Conservation (phyloP, 2,888 invertebrate species). For the Drosophila eohydei region DNA sequence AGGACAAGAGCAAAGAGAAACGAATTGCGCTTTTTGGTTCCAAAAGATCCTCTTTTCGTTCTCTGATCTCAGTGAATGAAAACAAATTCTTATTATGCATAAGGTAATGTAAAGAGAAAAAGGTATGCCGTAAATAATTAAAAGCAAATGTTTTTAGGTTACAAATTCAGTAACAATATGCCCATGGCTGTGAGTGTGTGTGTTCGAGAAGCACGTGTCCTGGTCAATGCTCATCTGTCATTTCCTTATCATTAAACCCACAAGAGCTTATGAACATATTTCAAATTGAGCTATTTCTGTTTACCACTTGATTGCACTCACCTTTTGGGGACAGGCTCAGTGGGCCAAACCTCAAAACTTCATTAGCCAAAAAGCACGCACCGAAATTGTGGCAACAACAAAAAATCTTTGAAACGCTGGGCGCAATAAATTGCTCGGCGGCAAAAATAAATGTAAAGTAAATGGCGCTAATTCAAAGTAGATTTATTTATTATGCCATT, state of each 20-base stretch:
- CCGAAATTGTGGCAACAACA: slow-evolving; percentile 55
- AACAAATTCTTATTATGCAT: neutral
- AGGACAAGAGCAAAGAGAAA: too few relatives aligned
- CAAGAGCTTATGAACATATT: slow-evolving; percentile 46
- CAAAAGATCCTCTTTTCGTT: neutral
- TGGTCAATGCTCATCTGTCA: slow-evolving; percentile 35
- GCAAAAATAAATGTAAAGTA: slow-evolving; percentile 78
- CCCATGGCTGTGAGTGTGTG: too few relatives aligned
- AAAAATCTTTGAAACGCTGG: slow-evolving; percentile 40
- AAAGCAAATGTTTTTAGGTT: neutral
- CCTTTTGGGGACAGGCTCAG: slow-evolving; percentile 36
- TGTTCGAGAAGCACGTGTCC: neutral
- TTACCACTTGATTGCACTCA: slow-evolving; percentile 62
- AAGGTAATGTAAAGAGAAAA: neutral
- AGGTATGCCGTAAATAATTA: neutral
- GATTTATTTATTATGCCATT: slow-evolving; percentile 80
- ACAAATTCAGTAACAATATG: neutral
- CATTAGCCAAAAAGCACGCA: slow-evolving; percentile 77
- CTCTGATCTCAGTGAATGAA: neutral
- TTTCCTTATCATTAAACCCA: slow-evolving; percentile 52
- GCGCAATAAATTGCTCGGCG: slow-evolving; percentile 68
- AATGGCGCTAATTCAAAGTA: slow-evolving; percentile 81
- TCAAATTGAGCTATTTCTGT: slow-evolving; percentile 61
- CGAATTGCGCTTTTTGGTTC: too few relatives aligned
- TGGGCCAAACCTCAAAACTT: slow-evolving; percentile 69